Evolutionary conservation across 2,888 invertebrate species (phyloP).

Genomic region (Chrysolina oricalcia): DNA sequence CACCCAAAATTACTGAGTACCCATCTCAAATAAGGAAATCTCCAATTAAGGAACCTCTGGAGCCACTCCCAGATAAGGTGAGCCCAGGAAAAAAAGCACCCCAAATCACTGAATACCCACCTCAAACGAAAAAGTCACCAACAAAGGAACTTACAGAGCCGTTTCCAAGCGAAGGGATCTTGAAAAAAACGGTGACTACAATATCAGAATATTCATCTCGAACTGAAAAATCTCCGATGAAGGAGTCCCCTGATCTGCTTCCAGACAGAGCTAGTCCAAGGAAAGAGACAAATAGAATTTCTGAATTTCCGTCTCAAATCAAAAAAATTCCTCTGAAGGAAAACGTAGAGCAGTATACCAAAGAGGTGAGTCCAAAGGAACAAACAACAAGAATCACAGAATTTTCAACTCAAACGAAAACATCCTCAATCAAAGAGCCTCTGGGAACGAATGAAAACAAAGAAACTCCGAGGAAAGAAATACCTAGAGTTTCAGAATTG

Average conservation of each 20-base stretch:
- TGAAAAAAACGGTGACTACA: neutral
- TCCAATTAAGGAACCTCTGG: slow-evolving; percentile 51
- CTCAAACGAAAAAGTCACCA: slow-evolving; percentile 53
- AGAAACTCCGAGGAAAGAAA: slow-evolving; percentile 1
- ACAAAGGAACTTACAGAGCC: slow-evolving; percentile 49
- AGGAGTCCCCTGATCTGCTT: neutral
- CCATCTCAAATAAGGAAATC: slow-evolving; percentile 44
- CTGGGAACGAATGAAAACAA: too few relatives aligned
- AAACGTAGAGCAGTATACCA: slow-evolving; percentile 45
- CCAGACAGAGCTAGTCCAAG: slow-evolving; percentile 4
- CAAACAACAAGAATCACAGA: slow-evolving; percentile 52
- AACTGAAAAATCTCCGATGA: neutral
- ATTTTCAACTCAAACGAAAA: slow-evolving; percentile 9
- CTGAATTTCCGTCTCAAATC: slow-evolving; percentile 29
- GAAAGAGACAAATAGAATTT: slow-evolving; percentile 19
- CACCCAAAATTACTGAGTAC: slow-evolving; percentile 16
- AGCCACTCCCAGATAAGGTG: slow-evolving; percentile 44
- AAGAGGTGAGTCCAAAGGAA: slow-evolving; percentile 45
- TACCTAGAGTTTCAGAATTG: slow-evolving; percentile 16
- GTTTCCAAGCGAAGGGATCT: slow-evolving; percentile 48
- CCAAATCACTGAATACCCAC: slow-evolving; percentile 56
- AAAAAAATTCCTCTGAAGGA: slow-evolving; percentile 50
- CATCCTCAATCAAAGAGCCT: neutral
- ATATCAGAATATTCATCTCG: neutral
- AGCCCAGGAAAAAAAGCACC: slow-evolving; percentile 47